Percentiles rank a stretch among this genome's conserved stretches.
These are phyloP conservation scores for Agrochola macilenta DNA, from an alignment of 2,888 invertebrate species.

Conservation along the genomic window DNA sequence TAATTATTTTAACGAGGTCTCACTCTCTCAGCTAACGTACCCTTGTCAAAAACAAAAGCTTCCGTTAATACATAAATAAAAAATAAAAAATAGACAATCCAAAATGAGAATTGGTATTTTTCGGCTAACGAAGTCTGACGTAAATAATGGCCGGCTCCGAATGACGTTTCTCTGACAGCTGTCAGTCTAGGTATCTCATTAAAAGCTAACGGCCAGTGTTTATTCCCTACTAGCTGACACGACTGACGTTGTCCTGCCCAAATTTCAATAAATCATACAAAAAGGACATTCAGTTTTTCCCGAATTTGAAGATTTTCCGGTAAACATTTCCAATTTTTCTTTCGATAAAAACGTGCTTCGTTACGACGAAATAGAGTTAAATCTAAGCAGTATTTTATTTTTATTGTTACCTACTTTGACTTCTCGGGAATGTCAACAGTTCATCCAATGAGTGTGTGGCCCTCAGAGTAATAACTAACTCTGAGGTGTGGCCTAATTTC, in stretches of 20 bases:
- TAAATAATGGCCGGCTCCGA: conserved; percentile 19
- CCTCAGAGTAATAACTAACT: too few relatives aligned
- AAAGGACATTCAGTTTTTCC: not conserved
- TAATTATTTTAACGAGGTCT: conserved; percentile 38
- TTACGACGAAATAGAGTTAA: not conserved
- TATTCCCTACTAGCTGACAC: not conserved
- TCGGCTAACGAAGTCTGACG: conserved; percentile 5
- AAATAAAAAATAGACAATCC: conserved; percentile 10
- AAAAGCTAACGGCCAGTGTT: conserved; percentile 1
- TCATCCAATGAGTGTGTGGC: not conserved
- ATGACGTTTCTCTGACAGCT: conserved; percentile 34
- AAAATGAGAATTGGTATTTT: conserved; percentile 44
- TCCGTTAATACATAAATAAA: conserved; percentile 2
- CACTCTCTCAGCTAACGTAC: conserved; percentile 35
- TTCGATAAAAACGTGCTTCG: not conserved
- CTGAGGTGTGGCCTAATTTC: not conserved
- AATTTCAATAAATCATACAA: not conserved
- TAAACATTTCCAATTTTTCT: too few relatives aligned
- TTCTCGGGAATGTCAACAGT: not conserved
- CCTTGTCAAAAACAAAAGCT: conserved; percentile 44
- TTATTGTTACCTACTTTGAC: not conserved
- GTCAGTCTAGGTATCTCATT: conserved; percentile 13
- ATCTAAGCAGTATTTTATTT: not conserved
- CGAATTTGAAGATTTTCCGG: not conserved
- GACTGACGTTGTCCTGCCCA: not conserved